Percentiles rank a stretch among this genome's conserved stretches.
Conservation (phyloP, 2,113 vertebrate species). For the Notothenia rossii region DNA sequence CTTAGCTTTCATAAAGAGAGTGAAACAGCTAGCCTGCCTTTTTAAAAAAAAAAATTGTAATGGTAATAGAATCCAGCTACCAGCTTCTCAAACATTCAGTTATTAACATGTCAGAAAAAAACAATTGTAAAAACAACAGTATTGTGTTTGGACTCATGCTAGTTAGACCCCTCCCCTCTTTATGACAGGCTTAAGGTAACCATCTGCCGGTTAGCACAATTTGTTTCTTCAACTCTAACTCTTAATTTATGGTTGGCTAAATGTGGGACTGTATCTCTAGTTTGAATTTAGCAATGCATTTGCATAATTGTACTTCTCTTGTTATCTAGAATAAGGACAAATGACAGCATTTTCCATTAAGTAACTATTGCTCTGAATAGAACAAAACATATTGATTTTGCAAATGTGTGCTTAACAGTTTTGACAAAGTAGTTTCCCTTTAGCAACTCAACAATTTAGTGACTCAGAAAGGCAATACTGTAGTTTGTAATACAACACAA, state of each 20-base stretch:
- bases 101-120: not conserved
- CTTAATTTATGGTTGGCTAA: not conserved
- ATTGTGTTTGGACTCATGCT: not conserved
- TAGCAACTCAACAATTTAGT: not conserved
- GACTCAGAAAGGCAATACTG: not conserved
- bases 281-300: not conserved
- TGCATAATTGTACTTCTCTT: not conserved
- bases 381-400: not conserved
- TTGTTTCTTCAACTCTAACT: not conserved
- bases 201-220: not conserved
- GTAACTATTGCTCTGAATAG: not conserved
- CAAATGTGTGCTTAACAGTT: not conserved
- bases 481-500: slow-evolving; percentile 12
- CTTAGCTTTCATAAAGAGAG: not conserved
- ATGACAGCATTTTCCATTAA: not conserved
- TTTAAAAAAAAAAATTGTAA: not conserved
- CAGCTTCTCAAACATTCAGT: not conserved
- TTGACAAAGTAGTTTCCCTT: slow-evolving; percentile 2
- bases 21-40: too few relatives aligned
- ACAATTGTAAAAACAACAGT: not conserved
- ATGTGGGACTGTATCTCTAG: not conserved
- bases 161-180: not conserved
- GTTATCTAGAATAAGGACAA: not conserved
- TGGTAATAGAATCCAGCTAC: not conserved
- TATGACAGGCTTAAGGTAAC: not conserved